Evolutionary conservation across 1,140 invertebrate genomes (phyloP), one percentile per base, ranked within the genome.

Genomic region (Palaemon carinicauda): DNA sequence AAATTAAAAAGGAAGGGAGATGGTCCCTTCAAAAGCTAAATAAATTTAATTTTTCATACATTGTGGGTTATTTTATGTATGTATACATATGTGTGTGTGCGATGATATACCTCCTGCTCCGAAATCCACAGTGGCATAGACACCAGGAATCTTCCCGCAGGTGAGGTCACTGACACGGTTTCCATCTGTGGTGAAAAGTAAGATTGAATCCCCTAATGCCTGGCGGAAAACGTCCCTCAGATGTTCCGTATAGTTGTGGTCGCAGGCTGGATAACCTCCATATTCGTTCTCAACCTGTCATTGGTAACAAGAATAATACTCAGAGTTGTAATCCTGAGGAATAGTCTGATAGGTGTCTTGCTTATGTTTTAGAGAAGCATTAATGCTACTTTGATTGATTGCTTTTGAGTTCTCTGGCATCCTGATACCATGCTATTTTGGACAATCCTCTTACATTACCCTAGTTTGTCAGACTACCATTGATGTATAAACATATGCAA

Each of bases 231-330:
- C 92, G 87, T 96, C 93, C 24, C 93, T 91, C n/a, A 96, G 89
- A 90, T 93, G 93, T n/a, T 90, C 90, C 89, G 92, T 94, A 90
- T 97, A 97, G 3, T 93, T 90, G 51, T 92, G 92, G 91, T 97
- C 95, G 90, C 95, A 96, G 21, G 94, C 94, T 41, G 91, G 91
- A 90, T 95, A 97, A 89, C 95, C 96, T n/a, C 97, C 97, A 90
- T 98, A 98, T 91, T 98, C 97, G 91, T 98, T 98, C 93, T 98
- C 97, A n/a, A 97, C 94, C 94, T 96, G 80, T n/a, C 3, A 0
- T 19, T 24, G 24, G 27, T 9, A 74, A 3, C n/a, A 24, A 74
- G n/a, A 21, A 19, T 27, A n/a, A n/a, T 50, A 75, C 9, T 21
- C 73, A 75, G 5, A n/a, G 4, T 19, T 29, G 24, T 27, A 4